These are phyloP conservation scores for Calycopis cecrops DNA, from an alignment of 1,140 invertebrate species.

Conservation along the genomic window DNA sequence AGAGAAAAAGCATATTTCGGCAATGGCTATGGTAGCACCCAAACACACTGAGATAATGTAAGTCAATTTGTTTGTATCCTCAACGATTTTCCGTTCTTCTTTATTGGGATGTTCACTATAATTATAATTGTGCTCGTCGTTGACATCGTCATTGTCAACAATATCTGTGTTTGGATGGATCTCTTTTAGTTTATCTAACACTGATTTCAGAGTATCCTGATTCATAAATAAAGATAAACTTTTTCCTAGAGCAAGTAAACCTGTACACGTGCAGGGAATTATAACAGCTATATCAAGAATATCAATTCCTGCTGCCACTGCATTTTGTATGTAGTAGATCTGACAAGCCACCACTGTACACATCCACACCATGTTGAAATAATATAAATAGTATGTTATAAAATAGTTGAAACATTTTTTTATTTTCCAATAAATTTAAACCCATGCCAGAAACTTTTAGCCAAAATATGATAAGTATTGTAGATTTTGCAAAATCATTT, in stretches of 20 bases:
- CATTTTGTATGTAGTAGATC: background rate
- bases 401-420: too few species aligned
- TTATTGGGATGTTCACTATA: too few species aligned
- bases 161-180: constrained; percentile 1
- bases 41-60: background rate
- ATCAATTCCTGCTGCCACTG: background rate
- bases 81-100: background rate
- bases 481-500: background rate
- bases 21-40: background rate
- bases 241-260: background rate
- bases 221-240: constrained; percentile 6
- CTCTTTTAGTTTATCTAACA: constrained; percentile 7
- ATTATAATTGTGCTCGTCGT: too few species aligned
- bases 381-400: too few species aligned
- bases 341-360: background rate
- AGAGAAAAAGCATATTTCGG: background rate
- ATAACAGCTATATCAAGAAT: constrained; percentile 9
- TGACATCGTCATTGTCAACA: background rate
- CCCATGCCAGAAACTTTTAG: too few species aligned
- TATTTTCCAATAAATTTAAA: too few species aligned
- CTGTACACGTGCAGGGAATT: background rate
- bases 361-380: background rate
- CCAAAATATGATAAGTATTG: background rate
- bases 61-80: background rate
- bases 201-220: constrained; percentile 5